These are phyloP conservation scores for Merluccius polli DNA, from an alignment of 2,797 vertebrate genomes.

Conservation along the genomic window DNA sequence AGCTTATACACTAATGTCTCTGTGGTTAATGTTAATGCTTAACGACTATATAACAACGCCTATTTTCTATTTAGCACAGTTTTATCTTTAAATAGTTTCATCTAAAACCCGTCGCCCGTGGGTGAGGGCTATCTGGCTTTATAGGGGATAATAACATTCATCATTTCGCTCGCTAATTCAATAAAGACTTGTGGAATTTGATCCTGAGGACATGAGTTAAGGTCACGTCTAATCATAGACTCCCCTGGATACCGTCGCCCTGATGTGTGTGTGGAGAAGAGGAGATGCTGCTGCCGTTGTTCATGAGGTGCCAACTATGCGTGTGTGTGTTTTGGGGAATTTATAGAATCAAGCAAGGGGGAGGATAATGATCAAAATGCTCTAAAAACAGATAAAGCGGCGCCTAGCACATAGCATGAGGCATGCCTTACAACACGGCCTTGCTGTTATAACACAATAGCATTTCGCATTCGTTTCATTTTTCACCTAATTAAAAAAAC, in stretches of 20 bases:
- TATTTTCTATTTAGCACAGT: not conserved
- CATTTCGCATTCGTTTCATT: not conserved
- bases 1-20: not conserved
- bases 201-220: constrained; percentile 34
- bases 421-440: constrained; percentile 23
- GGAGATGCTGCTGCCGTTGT: constrained; percentile 53
- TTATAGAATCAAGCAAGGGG: constrained; percentile 25
- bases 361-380: not conserved
- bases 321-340: constrained; percentile 18
- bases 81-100: not conserved
- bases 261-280: constrained; percentile 59
- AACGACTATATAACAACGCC: no score
- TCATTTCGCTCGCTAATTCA: constrained; percentile 47
- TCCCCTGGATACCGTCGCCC: constrained; percentile 52
- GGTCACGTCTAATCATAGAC: constrained; percentile 57
- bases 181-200: constrained; percentile 54
- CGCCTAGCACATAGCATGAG: not conserved
- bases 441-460: not conserved
- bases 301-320: constrained; percentile 38
- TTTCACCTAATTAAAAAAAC: not conserved
- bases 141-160: constrained; percentile 19
- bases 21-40: not conserved
- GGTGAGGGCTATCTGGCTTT: not conserved
- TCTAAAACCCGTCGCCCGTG: not conserved
- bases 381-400: not conserved